Evolutionary conservation across 1,140 invertebrate species (phyloP), one percentile per base, ranked within the genome.

Genomic region (Harpegnathos saltator): DNA sequence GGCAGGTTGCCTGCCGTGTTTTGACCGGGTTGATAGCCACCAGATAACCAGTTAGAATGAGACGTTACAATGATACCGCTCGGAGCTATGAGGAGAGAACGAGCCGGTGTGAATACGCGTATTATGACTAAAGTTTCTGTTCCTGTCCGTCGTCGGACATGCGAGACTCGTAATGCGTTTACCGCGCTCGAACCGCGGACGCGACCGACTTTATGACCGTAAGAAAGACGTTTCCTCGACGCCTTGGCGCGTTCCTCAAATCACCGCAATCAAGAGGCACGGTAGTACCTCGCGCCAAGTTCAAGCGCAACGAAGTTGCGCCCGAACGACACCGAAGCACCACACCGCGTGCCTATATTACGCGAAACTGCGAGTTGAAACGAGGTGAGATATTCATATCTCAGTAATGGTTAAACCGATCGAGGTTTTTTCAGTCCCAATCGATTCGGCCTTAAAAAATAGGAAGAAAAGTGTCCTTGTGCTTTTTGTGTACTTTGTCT

Each of bases 1-100:
- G 26, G 71, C 83, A 85, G 80, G 61, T 84, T 73, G 80, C 65
- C 56, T 29, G 66, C 68, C 66, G 52, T 86, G 62, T 85, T 86
- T 88, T 84, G 85, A 84, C 83, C 85, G 58, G 75, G 15, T 56
- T 56, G 73, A 84, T 89, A 86, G 82, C 89, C 82, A 88, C 83
- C 84, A 85, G 77, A 81, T 86, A 80, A 59, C 22, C 33, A 80
- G 65, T 26, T 71, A 71, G 65, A 80, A 71, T 80, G 65, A 80
- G 75, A 80, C 52, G 75, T 80, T 71, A 80, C 65, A 80, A 69
- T 58, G 75, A 71, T 80, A 80, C 14, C 7, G 75, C 52, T 58
- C 52, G 22, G 33, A 80, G 75, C 50, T 14, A 77, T 7, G 74
- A 9, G 38, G 3, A 11, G 14, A 26, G 33, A 69, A 69, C 52